Base-by-base conservation (phyloP, 2,797 vertebrate species). In the Atherinosoma microstoma region DNA sequence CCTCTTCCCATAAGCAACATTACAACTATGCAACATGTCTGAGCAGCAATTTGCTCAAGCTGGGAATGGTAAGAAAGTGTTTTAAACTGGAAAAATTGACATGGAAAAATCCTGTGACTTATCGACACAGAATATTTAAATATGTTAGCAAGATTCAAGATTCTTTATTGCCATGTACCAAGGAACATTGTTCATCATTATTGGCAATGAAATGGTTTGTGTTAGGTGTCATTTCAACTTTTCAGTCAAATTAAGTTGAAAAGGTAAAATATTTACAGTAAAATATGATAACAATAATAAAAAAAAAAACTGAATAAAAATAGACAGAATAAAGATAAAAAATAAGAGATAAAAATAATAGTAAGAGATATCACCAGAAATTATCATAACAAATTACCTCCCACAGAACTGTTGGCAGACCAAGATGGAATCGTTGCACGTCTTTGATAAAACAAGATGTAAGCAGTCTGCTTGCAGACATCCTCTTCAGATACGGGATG, bases 351-450 rank as follows among this genome's bases (percentile, higher is more conserved):
- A 47, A 6, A 18, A n/a, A 47, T 42, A n/a, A 11, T 45, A 18
- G 3, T 1, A n/a, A 63, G 3, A 58, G 42, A 59, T 13, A 18
- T 3, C 15, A 53, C 2, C 3, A 67, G 18, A 11, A 45, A 24
- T 65, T 10, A 57, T 67, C 2, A 16, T 20, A 34, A 12, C 42
- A 30, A 13, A 75, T 88, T 87, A 99, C 98, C 98, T 94, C 97
- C 98, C 68, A 98, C 96, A 0, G 98, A 99, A 80, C 98, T 99
- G 93, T 99, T 99, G 62, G 98, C 98, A 0, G 98, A 99, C 98
- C 98, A 99, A 0, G 97, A 97, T 0, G 98, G 98, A 76, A 99
- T 95, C 0, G 97, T 96, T 13, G 97, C 97, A 54, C 97, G 96
- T 69, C 98, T 92, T 92, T 99, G 98, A 89, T 98, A 99, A 91